phyloP scores from a whole-genome alignment of 2,888 invertebrate genomes.

The Amphipoea lucens region DNA sequence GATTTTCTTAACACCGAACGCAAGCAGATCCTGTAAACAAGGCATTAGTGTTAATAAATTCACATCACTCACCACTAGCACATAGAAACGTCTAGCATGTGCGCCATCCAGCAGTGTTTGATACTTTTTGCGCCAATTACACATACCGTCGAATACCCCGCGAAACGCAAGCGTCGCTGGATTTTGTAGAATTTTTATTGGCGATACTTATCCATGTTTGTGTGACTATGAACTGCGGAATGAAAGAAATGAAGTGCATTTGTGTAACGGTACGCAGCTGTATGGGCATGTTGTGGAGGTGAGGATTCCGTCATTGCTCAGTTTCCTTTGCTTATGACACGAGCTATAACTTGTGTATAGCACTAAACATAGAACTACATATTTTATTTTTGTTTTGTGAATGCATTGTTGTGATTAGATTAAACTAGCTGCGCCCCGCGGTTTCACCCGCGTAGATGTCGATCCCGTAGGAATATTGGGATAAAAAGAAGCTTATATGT shows the following conservation, averaged over 20 bases:
- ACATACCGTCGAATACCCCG: constrained; percentile 65
- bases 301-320: constrained; percentile 8
- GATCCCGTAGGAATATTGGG: no score
- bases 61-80: constrained; percentile 29
- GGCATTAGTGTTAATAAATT: constrained; percentile 31
- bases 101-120: constrained; percentile 42
- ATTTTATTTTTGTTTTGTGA: background rate
- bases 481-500: no score
- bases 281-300: constrained; percentile 4
- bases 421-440: no score
- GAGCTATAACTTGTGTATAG: background rate
- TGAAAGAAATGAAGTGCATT: constrained; percentile 42
- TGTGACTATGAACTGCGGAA: constrained; percentile 49
- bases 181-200: constrained; percentile 75
- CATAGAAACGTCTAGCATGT: constrained; percentile 37
- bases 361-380: background rate
- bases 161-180: constrained; percentile 61
- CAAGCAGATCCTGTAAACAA: constrained; percentile 2
- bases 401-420: background rate
- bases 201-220: constrained; percentile 63
- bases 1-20: no score
- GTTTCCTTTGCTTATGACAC: background rate
- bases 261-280: constrained; percentile 33
- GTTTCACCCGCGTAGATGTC: no score
- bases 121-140: constrained; percentile 80